These are phyloP conservation scores for Porites evermanni DNA, from an alignment of 92 coral and sea anemone genomes.

Conservation along the genomic window DNA sequence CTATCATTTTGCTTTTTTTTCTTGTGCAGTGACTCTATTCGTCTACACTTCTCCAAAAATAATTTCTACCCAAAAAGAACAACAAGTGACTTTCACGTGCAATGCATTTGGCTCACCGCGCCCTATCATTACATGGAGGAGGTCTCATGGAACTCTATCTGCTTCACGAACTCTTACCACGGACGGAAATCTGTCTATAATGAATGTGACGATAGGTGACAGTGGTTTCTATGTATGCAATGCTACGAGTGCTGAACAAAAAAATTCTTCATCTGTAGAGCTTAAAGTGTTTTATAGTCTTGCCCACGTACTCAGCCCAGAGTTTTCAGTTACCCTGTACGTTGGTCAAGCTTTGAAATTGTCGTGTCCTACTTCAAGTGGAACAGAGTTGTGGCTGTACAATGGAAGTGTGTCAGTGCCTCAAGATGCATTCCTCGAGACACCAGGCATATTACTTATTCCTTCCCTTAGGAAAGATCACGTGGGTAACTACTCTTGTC, in stretches of 20 bases:
- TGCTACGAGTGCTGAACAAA: conserved; percentile 26
- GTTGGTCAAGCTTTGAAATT: conserved; percentile 1
- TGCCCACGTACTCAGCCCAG: neutral
- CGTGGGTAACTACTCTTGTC: conserved; percentile 4
- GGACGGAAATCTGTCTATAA: conserved; percentile 18
- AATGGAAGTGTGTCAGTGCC: conserved; percentile 13
- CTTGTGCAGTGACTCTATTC: neutral
- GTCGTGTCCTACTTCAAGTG: conserved; percentile 23
- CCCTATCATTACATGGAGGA: conserved; percentile 11
- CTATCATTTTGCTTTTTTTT: neutral
- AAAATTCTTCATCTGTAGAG: neutral
- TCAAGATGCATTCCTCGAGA: neutral
- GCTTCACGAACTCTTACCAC: neutral
- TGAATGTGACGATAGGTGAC: conserved; percentile 16
- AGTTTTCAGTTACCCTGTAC: neutral
- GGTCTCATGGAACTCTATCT: conserved; percentile 7
- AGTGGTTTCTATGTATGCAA: conserved; percentile 42
- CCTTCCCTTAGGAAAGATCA: neutral
- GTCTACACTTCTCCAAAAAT: neutral
- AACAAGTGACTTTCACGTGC: conserved; percentile 16
- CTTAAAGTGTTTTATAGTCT: conserved; percentile 14
- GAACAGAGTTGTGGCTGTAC: conserved; percentile 6
- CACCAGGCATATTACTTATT: neutral
- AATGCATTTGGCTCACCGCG: neutral
- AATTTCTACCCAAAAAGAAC: neutral